Evolutionary conservation across 2,797 vertebrate genomes (phyloP), one percentile per base, ranked within the genome.

Genomic region (Phyllotis vaccarum): DNA sequence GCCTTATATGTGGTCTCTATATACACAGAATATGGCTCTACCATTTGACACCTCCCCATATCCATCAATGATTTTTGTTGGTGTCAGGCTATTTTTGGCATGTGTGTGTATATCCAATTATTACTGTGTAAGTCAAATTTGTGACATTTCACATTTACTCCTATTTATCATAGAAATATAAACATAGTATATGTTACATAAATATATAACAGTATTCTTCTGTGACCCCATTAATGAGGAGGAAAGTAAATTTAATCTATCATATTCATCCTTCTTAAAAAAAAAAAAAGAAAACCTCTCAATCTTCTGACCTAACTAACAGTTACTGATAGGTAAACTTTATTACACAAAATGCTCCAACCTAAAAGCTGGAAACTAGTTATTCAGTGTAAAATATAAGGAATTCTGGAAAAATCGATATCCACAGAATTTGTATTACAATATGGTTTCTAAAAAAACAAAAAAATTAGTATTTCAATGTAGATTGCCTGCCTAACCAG

Each of bases 201-300:
- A 94, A 64, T 62, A 83, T 13, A 68, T 40, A 40, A 75, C 56
- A 10, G 24, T 68, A 80, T 79, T n/a, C 31, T 91, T 40, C 74
- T 75, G 56, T 75, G 43, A 70, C 2, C 22, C 34, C 14, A 10
- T 76, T 58, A 43, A 56, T 68, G 43, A 87, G 5, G n/a, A 90
- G 56, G 31, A 52, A 85, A 89, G 16, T 64, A 87, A 78, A 74
- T 74, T 94, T 64, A 13, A 56, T 93, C 58, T 96, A 80, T 68
- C 19, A 14, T 27, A 72, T 34, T 8, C 27, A 27, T 80, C 34
- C 16, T 66, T 90, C 24, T 64, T 56, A 37, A 87, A 86, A 78
- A n/a, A 56, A 56, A 56, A 52, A 52, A 56, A 86, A 86, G 72
- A 52, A 87, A 86, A 78, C 64, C 31, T 66, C 8, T 70, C 37